Base-by-base conservation (phyloP, 2,797 vertebrate genomes). In the Anniella stebbinsi region DNA sequence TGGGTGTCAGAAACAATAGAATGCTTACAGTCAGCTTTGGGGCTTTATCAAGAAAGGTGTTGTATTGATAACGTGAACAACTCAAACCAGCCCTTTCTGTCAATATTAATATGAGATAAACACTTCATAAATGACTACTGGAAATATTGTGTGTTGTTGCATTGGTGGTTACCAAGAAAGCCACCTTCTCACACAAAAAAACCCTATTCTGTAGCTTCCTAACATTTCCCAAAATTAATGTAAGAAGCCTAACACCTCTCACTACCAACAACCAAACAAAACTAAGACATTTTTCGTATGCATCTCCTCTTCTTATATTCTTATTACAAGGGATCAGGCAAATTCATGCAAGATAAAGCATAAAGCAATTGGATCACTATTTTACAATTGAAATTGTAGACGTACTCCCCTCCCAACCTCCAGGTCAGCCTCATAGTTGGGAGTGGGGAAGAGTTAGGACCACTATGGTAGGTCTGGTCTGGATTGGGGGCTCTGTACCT, bases 31-130 rank as follows among this genome's bases (percentile, higher is more conserved):
- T 6, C 4, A 69, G 30, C 45, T 51, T 88, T 90, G 80, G 81
- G 72, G 73, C 73, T 89, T 88, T 92, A 77, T 93, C 88, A 93
- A 91, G 93, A 89, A 84, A 76, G 8, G 81, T 75, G 86, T 88
- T 72, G 83, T 80, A 70, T 84, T 84, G 92, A 94, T 93, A 95
- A 94, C 41, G 30, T 3, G 38, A 80, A 82, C 36, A 75, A 82
- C 0, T 0, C n/a, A 90, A 93, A 63, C 87, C 93, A 89, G 92
- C 94, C 95, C 94, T 88, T 94, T 96, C 72, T 89, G 95, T 94
- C 93, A 95, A 96, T 92, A 96, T 91, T 95, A 93, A 94, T 91
- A 54, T 84, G 80, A 94, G 93, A 94, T 91, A 92, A 86, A 93
- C 80, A 76, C 91, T 66, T 87, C 41, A 41, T 78, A 28, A 81